phyloP scores from a whole-genome alignment of 2,888 invertebrate genomes.

The Chaetogeoica ovagalla region DNA sequence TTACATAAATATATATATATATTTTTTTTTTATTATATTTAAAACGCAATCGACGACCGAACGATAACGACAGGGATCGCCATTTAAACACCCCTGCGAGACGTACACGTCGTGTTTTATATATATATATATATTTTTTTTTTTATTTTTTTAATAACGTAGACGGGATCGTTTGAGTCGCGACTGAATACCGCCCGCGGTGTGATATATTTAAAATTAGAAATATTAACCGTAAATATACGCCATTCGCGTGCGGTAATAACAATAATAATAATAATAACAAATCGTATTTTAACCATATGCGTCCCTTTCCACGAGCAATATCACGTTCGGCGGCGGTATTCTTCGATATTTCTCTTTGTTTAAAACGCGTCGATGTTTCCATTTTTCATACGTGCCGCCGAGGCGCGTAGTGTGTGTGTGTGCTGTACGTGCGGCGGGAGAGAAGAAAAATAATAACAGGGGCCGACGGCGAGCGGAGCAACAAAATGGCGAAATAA shows the following conservation, averaged over 20 bases:
- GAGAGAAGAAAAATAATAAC: constrained; percentile 40
- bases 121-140: no score
- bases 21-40: neutral
- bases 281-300: constrained; percentile 51
- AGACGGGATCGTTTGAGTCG: constrained; percentile 46
- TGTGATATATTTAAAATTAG: constrained; percentile 50
- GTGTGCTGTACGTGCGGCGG: no score
- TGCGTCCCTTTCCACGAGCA: neutral
- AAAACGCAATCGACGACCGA: constrained; percentile 2
- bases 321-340: constrained; percentile 13
- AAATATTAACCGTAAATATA: constrained; percentile 52
- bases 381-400: constrained; percentile 34
- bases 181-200: constrained; percentile 35
- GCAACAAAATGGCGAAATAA: constrained; percentile 52
- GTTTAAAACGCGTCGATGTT: constrained; percentile 40
- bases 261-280: constrained; percentile 3
- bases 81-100: constrained; percentile 6
- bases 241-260: constrained; percentile 33
- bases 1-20: neutral
- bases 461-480: constrained; percentile 7
- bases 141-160: neutral
- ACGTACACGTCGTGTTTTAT: neutral
- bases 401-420: no score
- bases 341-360: constrained; percentile 34
- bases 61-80: neutral